Base-by-base conservation (phyloP, 2,888 invertebrate species). In the Exocentrus adspersus region DNA sequence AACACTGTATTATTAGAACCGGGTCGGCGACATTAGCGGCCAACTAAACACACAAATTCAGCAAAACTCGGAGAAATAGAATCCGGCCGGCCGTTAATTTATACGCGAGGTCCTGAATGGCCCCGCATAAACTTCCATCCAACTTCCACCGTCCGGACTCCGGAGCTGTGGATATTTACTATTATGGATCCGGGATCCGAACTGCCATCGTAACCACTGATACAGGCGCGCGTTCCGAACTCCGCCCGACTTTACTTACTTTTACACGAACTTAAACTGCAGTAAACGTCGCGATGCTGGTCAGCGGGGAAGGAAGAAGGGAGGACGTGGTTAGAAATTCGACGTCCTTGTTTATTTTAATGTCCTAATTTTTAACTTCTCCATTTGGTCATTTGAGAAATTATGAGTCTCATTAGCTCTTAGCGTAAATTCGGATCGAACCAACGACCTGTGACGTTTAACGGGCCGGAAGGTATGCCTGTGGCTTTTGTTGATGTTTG, bases 341-440 rank as follows among this genome's bases (percentile, higher is more conserved):
- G 37, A 37, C 37, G 37, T 3, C 3, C 3, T n/a, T n/a, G n/a
- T n/a, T n/a, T n/a, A n/a, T n/a, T n/a, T n/a, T n/a, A n/a, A n/a
- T n/a, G n/a, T n/a, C n/a, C n/a, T n/a, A n/a, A n/a, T n/a, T n/a
- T n/a, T n/a, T n/a, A n/a, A n/a, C n/a, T n/a, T n/a, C n/a, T n/a
- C n/a, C n/a, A n/a, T n/a, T n/a, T n/a, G 78, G 79, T 79, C 79
- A 78, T 79, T 79, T 73, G 72, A 64, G 73, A 68, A 79, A 80
- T 80, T 79, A 80, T 79, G 77, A 77, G 78, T 74, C 79, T 80
- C 80, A 80, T 80, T 80, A 80, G 76, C 77, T 77, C 77, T 75
- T 76, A 76, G 76, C 78, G 73, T 72, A 72, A 74, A 78, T 77
- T 78, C 78, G 77, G 79, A 77, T 78, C 78, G 77, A 79, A 77